Conservation (phyloP, 2,113 vertebrate genomes). For the Haliaeetus leucogaster region DNA sequence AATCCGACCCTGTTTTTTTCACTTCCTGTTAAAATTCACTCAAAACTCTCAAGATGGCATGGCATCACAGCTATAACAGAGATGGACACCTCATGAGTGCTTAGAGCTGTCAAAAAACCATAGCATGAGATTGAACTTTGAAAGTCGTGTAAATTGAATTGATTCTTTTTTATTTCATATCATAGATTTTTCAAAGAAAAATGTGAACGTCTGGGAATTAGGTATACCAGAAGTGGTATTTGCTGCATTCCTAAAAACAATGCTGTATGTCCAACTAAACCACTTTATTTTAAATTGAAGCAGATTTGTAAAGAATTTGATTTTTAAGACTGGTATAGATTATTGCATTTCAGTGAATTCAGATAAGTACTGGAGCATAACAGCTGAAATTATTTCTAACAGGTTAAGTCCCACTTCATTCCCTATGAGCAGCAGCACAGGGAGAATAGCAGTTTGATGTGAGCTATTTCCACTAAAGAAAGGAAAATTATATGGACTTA, state of each 20-base stretch:
- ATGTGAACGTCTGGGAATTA: neutral
- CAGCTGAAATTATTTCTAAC: neutral
- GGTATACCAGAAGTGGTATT: neutral
- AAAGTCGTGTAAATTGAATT: neutral
- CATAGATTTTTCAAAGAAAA: neutral
- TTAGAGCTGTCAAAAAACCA: neutral
- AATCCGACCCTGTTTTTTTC: neutral
- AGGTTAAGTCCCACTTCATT: neutral
- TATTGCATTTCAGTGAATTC: neutral
- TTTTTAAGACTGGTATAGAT: neutral
- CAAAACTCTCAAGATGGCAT: neutral
- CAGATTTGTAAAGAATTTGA: neutral
- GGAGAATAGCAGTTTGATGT: neutral
- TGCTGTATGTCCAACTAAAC: neutral
- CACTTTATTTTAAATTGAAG: neutral
- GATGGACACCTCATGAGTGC: neutral
- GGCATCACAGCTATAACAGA: neutral
- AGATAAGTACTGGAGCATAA: neutral
- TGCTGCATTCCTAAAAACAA: neutral
- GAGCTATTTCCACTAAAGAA: neutral
- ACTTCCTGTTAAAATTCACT: neutral
- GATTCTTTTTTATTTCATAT: neutral
- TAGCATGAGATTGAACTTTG: neutral
- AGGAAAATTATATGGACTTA: neutral
- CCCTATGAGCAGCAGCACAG: neutral